phyloP scores from a whole-genome alignment of 1,140 invertebrate genomes.

The Drosophila persimilis region DNA sequence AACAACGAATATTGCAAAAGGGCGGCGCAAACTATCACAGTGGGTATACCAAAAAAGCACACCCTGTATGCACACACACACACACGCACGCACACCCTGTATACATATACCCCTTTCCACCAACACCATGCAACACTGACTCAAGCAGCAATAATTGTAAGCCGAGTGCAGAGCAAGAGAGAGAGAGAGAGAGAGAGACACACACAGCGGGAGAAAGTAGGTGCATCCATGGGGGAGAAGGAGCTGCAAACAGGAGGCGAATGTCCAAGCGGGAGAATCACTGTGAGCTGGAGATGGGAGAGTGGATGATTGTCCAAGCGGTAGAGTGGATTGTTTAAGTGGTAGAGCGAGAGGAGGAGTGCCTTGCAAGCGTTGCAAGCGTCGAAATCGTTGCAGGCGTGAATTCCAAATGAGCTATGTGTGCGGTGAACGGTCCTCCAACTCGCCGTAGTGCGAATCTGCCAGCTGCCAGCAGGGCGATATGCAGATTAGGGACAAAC shows the following conservation, averaged over 20 bases:
- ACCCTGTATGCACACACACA: constrained; percentile 10
- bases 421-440: constrained; percentile 35
- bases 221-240: too few relatives aligned
- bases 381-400: constrained; percentile 13
- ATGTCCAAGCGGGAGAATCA: too few relatives aligned
- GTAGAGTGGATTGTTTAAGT: too few relatives aligned
- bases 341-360: too few relatives aligned
- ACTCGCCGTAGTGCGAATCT: neutral
- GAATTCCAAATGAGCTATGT: constrained; percentile 70
- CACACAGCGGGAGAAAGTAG: too few relatives aligned
- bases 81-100: neutral
- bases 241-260: too few relatives aligned
- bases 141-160: constrained; percentile 35
- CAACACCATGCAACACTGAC: constrained; percentile 1
- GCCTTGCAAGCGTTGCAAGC: too few relatives aligned
- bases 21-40: constrained; percentile 69
- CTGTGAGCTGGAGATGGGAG: too few relatives aligned
- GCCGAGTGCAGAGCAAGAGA: constrained; percentile 36
- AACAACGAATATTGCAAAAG: constrained; percentile 62
- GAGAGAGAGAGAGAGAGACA: neutral
- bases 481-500: constrained; percentile 45
- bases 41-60: constrained; percentile 46
- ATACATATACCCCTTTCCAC: neutral
- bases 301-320: too few relatives aligned
- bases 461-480: neutral